phyloP scores from a whole-genome alignment of 1,140 invertebrate species.

The Ceratitis capitata region DNA sequence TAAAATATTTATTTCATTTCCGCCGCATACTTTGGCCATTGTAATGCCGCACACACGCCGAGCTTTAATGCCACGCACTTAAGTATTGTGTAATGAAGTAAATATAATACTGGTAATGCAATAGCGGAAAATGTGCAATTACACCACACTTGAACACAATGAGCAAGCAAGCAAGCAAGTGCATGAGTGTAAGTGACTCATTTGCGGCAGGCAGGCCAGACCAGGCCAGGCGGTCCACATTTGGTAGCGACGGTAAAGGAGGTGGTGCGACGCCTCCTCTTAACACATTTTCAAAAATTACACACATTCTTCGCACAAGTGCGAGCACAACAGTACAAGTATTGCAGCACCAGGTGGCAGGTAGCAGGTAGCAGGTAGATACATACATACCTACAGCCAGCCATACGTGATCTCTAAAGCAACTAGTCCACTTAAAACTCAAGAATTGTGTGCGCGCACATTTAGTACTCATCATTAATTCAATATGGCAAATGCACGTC shows the following conservation, averaged over 20 bases:
- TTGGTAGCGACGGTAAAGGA: no score
- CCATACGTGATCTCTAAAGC: constrained; percentile 14
- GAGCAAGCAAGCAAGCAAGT: no score
- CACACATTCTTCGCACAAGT: neutral
- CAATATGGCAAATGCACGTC: constrained; percentile 26
- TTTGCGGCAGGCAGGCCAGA: neutral
- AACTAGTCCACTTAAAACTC: constrained; percentile 17
- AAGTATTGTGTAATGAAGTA: constrained; percentile 6
- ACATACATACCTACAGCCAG: no score
- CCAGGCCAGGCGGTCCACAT: no score
- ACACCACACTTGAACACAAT: neutral
- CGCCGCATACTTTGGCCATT: neutral
- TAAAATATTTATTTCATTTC: neutral
- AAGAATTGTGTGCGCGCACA: neutral
- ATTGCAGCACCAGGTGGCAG: neutral
- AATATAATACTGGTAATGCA: neutral
- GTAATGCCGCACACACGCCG: neutral
- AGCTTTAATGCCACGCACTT: constrained; percentile 2
- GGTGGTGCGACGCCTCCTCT: neutral
- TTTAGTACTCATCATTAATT: constrained; percentile 34
- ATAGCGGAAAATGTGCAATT: constrained; percentile 9
- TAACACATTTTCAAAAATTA: neutral
- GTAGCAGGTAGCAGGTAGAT: no score
- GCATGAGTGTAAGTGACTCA: neutral
- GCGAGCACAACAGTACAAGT: no score